Conservation (phyloP, 2,888 invertebrate genomes). For the Drosophila helvetica region DNA sequence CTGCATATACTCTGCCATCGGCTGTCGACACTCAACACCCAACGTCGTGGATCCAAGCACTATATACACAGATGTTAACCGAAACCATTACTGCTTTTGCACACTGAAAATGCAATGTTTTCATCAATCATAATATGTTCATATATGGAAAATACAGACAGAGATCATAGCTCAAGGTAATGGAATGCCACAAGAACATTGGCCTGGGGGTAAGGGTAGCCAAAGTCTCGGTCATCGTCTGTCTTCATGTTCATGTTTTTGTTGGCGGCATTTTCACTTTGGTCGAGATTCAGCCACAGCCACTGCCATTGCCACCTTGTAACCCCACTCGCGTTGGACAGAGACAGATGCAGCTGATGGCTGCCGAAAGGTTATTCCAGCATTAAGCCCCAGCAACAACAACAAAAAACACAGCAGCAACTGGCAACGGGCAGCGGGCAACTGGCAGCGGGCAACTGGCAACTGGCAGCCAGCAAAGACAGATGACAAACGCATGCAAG, state of each 20-base stretch:
- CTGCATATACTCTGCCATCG: neutral
- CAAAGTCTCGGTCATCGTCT: neutral
- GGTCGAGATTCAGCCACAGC: constrained; percentile 25
- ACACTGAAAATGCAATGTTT: no score
- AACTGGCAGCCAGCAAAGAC: constrained; percentile 14
- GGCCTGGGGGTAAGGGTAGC: neutral
- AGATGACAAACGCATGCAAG: constrained; percentile 78
- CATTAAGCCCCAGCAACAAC: neutral
- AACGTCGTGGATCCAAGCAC: no score
- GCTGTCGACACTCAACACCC: no score
- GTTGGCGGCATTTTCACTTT: constrained; percentile 69
- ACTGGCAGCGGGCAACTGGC: constrained; percentile 7
- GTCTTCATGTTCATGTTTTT: constrained; percentile 35
- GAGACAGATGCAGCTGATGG: constrained; percentile 42
- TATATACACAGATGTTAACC: no score
- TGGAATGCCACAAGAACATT: no score
- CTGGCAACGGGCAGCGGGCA: constrained; percentile 23
- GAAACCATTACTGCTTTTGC: no score
- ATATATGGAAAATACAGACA: no score
- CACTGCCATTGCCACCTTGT: constrained; percentile 41
- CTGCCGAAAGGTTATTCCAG: constrained; percentile 62
- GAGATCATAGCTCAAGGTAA: no score
- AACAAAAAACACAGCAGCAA: constrained; percentile 10
- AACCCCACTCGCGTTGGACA: constrained; percentile 32
- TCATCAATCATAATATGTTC: no score